Evolutionary conservation across 1,140 invertebrate species (phyloP).

Genomic region (Platyscapa corneri): DNA sequence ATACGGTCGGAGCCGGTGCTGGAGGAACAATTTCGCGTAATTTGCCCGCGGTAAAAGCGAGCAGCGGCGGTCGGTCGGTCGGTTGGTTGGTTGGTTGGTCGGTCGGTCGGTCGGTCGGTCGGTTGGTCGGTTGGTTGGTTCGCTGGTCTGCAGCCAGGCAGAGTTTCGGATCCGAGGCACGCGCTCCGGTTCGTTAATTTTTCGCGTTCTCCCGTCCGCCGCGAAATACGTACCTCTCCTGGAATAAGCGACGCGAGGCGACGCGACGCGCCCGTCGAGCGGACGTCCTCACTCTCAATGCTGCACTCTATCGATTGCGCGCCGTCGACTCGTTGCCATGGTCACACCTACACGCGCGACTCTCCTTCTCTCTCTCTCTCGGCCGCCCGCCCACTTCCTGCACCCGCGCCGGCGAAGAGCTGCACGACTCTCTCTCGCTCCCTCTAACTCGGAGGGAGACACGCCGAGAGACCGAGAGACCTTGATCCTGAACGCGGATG

Average conservation of each 20-base stretch:
- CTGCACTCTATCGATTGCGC: slow-evolving; percentile 67
- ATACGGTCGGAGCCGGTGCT: too few relatives aligned
- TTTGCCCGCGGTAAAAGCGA: neutral
- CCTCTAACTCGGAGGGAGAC: neutral
- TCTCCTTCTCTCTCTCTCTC: slow-evolving; percentile 50
- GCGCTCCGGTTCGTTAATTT: neutral
- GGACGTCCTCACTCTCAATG: slow-evolving; percentile 19
- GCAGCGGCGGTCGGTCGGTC: too few relatives aligned
- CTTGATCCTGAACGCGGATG: slow-evolving; percentile 59
- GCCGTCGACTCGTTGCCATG: slow-evolving; percentile 62
- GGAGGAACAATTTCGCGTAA: neutral
- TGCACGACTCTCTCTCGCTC: neutral
- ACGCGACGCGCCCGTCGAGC: neutral
- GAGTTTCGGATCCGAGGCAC: neutral
- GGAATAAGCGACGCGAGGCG: too few relatives aligned
- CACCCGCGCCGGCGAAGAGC: neutral
- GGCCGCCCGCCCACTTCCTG: too few relatives aligned
- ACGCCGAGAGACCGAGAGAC: slow-evolving; percentile 53
- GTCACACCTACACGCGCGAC: slow-evolving; percentile 59
- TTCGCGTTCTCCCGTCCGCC: too few relatives aligned
- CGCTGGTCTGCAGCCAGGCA: too few relatives aligned
- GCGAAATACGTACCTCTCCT: neutral
- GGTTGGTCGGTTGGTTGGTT: too few relatives aligned
- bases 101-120: too few relatives aligned
- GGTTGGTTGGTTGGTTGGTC: too few relatives aligned